Percentiles rank a stretch among this genome's conserved stretches.
Evolutionary conservation across 2,888 invertebrate species (phyloP).

Genomic region (Diogma glabrata): DNA sequence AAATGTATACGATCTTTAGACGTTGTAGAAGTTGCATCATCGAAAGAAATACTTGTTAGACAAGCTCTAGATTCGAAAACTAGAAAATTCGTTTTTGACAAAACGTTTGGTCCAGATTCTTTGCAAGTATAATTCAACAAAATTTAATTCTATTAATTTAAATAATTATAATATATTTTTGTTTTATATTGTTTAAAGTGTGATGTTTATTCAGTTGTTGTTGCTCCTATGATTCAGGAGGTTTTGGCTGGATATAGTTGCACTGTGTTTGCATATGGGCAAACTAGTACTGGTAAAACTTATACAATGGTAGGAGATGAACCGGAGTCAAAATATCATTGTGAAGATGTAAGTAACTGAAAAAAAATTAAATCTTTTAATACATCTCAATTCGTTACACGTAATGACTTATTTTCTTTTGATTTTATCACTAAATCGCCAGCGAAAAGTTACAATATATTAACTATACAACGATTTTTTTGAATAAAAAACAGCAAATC

Average conservation of each 20-base stretch:
- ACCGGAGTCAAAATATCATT: slow-evolving; percentile 44
- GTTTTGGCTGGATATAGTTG: slow-evolving; percentile 93
- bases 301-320: slow-evolving; percentile 90
- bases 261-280: slow-evolving; percentile 95
- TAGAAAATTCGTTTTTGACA: slow-evolving; percentile 75
- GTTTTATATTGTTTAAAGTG: too few species aligned
- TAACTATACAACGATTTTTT: too few species aligned
- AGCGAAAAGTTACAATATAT: too few species aligned
- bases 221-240: slow-evolving; percentile 80
- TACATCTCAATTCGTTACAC: too few species aligned
- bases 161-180: too few species aligned
- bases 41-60: slow-evolving; percentile 56
- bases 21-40: slow-evolving; percentile 54
- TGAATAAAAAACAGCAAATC: too few species aligned
- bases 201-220: slow-evolving; percentile 79
- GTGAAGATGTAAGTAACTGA: slow-evolving; percentile 53
- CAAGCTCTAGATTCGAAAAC: slow-evolving; percentile 47
- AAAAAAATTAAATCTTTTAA: too few species aligned
- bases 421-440: too few species aligned
- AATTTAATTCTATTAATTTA: too few species aligned
- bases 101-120: slow-evolving; percentile 69
- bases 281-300: slow-evolving; percentile 91
- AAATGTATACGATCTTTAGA: slow-evolving; percentile 51
- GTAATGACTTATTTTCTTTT: too few species aligned
- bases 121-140: too few species aligned